These are phyloP conservation scores for Drosophila longiperda DNA, from an alignment of 2,888 invertebrate genomes.

Conservation along the genomic window DNA sequence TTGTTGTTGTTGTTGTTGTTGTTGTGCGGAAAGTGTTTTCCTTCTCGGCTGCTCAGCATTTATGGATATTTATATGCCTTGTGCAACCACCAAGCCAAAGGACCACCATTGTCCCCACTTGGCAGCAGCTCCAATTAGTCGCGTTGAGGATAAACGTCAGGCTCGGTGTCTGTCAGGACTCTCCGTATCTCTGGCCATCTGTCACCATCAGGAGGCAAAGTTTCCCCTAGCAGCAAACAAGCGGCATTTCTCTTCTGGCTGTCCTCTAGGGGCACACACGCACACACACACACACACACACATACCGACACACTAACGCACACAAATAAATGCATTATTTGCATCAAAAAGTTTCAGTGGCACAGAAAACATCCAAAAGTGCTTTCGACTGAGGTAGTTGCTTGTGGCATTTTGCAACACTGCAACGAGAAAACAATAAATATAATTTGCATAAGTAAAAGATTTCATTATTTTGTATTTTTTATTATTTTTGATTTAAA, in stretches of 20 bases:
- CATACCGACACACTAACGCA: not conserved
- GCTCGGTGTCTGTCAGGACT: conserved; percentile 23
- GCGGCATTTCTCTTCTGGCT: conserved; percentile 3
- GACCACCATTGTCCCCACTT: conserved; percentile 9
- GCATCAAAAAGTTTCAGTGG: conserved; percentile 14
- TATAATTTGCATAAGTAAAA: not conserved
- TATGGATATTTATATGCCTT: conserved; percentile 73
- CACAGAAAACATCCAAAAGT: conserved; percentile 17
- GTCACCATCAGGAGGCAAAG: conserved; percentile 46
- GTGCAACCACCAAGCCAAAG: conserved; percentile 11
- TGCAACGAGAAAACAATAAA: not conserved
- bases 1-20: conserved; percentile 7
- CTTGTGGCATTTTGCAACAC: conserved; percentile 15
- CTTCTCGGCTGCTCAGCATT: conserved; percentile 52
- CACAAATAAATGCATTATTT: conserved; percentile 24
- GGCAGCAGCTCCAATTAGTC: conserved; percentile 50
- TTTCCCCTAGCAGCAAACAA: conserved; percentile 20
- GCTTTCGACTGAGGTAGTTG: conserved; percentile 3
- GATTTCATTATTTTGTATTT: not conserved
- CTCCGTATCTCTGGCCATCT: conserved; percentile 43
- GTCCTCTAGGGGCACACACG: not conserved
- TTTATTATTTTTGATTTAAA: not conserved
- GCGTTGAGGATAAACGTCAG: conserved; percentile 41
- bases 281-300: not conserved
- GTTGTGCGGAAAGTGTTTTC: conserved; percentile 46